These are phyloP conservation scores for Gnathonemus echidnorhynchus DNA, from an alignment of 2,113 vertebrate species.

Conservation along the genomic window DNA sequence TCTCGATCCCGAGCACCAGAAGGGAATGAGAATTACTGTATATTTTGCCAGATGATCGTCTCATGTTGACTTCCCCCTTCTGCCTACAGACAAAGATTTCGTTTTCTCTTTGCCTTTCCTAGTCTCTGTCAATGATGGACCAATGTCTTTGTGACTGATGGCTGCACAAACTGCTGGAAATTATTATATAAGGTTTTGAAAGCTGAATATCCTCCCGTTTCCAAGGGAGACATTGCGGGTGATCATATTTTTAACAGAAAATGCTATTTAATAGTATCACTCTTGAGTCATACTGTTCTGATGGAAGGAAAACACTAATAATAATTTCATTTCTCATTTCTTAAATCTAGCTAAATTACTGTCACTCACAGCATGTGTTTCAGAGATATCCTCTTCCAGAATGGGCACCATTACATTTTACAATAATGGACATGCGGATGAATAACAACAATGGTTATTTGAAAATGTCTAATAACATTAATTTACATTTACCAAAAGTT, in stretches of 20 bases:
- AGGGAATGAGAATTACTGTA: background rate
- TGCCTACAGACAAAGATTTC: background rate
- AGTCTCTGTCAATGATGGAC: background rate
- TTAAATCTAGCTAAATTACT: background rate
- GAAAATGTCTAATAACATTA: background rate
- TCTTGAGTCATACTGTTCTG: background rate
- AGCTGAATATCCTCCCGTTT: background rate
- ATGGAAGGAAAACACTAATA: background rate
- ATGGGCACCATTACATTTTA: background rate
- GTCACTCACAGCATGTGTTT: background rate
- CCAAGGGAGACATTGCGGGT: background rate
- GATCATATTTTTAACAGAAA: background rate
- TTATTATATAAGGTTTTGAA: background rate
- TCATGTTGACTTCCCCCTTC: background rate
- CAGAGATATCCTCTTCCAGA: background rate
- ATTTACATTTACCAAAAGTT: background rate
- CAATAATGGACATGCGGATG: background rate
- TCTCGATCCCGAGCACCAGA: background rate
- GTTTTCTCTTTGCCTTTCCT: background rate
- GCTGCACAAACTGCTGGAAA: background rate
- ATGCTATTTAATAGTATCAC: background rate
- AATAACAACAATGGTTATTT: background rate
- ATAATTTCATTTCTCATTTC: background rate
- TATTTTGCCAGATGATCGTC: background rate
- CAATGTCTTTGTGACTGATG: background rate